Base-by-base conservation (phyloP, 2,888 invertebrate species). In the Lottia gigantea region DNA sequence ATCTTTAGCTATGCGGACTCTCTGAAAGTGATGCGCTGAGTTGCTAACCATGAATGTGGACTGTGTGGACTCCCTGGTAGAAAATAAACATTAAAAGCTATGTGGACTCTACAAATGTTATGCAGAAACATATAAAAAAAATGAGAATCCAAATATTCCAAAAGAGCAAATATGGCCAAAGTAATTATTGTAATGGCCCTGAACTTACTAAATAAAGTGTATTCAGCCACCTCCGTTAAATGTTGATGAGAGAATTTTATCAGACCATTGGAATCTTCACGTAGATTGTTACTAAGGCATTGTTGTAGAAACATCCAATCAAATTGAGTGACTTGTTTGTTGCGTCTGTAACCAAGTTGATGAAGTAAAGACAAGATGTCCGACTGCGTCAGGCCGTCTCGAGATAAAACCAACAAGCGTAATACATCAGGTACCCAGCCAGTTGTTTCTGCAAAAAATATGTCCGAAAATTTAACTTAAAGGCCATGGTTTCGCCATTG, bases 391-490 rank as follows among this genome's bases (percentile, higher is more conserved):
- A 88, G 78, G 7, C 87, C 88, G 49, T 85, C 78, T 46, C 83
- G 72, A 11, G 86, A 86, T 49, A 84, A 78, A 8, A 83, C 83
- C n/a, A 88, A 74, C 63, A 88, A 79, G 47, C 86, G 81, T 16
- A 88, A 80, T 1, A 82, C 79, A 66, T 87, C 87, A 12, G 84
- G 82, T 25, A 88, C 83, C 88, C 88, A 88, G 49, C 87, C 87
- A 15, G 79, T 76, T 55, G 78, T 80, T 45, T 83, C 86, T 86
- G 74, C n/a, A 76, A 66, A 8, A 67, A 23, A 68, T 69, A 66
- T 23, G 40, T 3, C 2, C 14, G 23, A 70, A 62, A 62, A 16
- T 7, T 23, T 26, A 49, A 25, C 6, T 40, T 40, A 40, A 40
- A 40, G 31, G 31, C 31, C 6, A 31, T 31, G 31, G 6, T n/a